These are phyloP conservation scores for Siphlonurus alternatus DNA, from an alignment of 2,888 invertebrate species.

Conservation along the genomic window DNA sequence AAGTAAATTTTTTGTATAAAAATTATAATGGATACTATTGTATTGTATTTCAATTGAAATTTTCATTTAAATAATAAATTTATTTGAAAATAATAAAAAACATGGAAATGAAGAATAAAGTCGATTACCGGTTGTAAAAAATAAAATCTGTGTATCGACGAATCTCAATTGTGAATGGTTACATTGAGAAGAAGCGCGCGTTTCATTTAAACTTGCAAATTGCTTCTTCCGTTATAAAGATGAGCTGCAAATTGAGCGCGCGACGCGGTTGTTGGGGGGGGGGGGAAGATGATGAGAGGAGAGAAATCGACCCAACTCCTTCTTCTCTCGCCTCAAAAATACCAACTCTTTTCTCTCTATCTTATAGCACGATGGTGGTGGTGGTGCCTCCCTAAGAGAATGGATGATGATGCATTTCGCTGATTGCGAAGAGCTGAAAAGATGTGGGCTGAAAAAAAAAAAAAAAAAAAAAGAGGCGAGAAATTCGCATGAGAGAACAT, in stretches of 20 bases:
- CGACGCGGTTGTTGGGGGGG: neutral
- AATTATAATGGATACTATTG: neutral
- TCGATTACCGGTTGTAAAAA: neutral
- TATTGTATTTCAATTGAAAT: neutral
- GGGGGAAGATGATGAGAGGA: neutral
- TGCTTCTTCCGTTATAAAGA: conserved; percentile 30
- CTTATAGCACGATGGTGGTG: too few species aligned
- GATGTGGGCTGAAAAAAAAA: too few species aligned
- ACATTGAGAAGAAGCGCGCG: conserved; percentile 4
- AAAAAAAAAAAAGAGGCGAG: too few species aligned
- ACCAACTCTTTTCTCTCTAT: neutral
- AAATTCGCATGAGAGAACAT: too few species aligned
- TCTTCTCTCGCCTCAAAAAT: neutral
- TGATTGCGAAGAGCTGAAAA: too few species aligned
- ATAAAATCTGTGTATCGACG: neutral
- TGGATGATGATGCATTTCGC: neutral
- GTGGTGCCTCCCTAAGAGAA: too few species aligned
- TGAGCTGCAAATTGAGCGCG: conserved; percentile 30
- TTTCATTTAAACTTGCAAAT: conserved; percentile 22
- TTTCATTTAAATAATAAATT: neutral
- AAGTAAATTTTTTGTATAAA: neutral
- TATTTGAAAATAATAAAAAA: too few species aligned
- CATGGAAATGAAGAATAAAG: neutral
- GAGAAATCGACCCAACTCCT: neutral
- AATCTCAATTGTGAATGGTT: too few species aligned